Conservation (phyloP, 2,113 vertebrate species). For the Lichenostomus cassidix region DNA sequence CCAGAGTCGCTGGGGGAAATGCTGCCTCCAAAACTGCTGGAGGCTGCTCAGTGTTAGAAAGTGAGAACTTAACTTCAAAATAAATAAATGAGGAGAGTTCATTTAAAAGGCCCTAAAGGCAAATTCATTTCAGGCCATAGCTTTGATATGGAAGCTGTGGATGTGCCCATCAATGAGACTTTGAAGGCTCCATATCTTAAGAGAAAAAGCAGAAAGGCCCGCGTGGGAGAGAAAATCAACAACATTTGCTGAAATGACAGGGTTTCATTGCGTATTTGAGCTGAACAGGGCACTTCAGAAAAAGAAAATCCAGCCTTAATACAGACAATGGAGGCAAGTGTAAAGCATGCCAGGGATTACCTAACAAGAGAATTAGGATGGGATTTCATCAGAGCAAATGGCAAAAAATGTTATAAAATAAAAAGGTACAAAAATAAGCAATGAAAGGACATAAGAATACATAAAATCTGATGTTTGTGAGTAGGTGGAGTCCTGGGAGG, state of each 20-base stretch:
- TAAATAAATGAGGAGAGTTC: constrained; percentile 43
- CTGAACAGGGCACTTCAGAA: background rate
- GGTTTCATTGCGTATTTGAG: background rate
- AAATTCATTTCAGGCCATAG: background rate
- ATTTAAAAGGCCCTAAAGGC: constrained; percentile 31
- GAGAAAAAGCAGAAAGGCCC: constrained; percentile 36
- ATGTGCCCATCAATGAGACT: background rate
- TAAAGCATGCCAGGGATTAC: constrained; percentile 35
- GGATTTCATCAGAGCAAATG: background rate
- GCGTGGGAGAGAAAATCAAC: constrained; percentile 34
- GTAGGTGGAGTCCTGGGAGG: background rate
- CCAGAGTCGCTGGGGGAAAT: background rate
- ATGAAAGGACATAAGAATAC: background rate
- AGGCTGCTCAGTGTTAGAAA: constrained; percentile 31
- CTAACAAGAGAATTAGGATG: constrained; percentile 43
- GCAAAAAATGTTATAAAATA: constrained; percentile 8
- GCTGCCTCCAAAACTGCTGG: background rate
- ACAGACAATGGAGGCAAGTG: background rate
- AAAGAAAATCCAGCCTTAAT: constrained; percentile 42
- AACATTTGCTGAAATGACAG: background rate
- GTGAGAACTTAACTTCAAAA: background rate
- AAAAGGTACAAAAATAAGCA: constrained; percentile 26
- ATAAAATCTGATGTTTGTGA: background rate
- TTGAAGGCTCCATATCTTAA: background rate
- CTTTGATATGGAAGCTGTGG: background rate